Evolutionary conservation across 1,140 invertebrate species (phyloP).

Genomic region (Leptinotarsa undecemlineata): DNA sequence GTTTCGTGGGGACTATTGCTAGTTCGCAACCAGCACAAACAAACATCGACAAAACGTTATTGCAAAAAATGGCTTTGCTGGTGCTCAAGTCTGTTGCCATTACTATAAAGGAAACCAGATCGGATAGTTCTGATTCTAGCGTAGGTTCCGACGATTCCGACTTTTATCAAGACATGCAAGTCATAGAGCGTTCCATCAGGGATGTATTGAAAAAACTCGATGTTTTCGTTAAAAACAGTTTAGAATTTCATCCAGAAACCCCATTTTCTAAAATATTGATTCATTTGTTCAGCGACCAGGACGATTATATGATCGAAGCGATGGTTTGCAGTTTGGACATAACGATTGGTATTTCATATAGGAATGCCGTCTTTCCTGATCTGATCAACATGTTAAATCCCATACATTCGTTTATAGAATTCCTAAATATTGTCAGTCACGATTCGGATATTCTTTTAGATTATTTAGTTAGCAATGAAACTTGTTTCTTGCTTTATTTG

Average conservation of each 20-base stretch:
- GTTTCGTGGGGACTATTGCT: constrained; percentile 51
- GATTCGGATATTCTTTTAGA: constrained; percentile 83
- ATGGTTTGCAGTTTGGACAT: constrained; percentile 90
- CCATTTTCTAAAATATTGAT: constrained; percentile 86
- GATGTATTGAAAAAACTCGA: constrained; percentile 82
- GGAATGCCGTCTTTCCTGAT: constrained; percentile 76
- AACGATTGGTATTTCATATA: constrained; percentile 79
- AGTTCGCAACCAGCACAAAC: constrained; percentile 42
- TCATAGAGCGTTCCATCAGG: constrained; percentile 81
- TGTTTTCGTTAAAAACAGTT: constrained; percentile 75
- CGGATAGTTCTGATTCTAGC: constrained; percentile 80
- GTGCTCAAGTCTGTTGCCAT: constrained; percentile 87
- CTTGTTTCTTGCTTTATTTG: constrained; percentile 86
- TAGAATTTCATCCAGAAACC: constrained; percentile 86
- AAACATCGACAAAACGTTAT: constrained; percentile 70
- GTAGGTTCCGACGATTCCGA: constrained; percentile 81
- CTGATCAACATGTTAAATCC: constrained; percentile 80
- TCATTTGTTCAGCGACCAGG: constrained; percentile 86
- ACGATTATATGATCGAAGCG: constrained; percentile 88
- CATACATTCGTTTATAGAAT: constrained; percentile 80
- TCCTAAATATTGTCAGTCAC: constrained; percentile 79
- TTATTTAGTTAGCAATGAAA: constrained; percentile 88
- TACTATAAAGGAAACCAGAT: constrained; percentile 85
- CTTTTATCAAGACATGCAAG: constrained; percentile 85
- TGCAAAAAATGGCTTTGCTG: constrained; percentile 83